A percentile compares a stretch with the other conserved stretches of the same genome.
Conservation (phyloP, 2,113 vertebrate species). For the Zapus hudsonius region DNA sequence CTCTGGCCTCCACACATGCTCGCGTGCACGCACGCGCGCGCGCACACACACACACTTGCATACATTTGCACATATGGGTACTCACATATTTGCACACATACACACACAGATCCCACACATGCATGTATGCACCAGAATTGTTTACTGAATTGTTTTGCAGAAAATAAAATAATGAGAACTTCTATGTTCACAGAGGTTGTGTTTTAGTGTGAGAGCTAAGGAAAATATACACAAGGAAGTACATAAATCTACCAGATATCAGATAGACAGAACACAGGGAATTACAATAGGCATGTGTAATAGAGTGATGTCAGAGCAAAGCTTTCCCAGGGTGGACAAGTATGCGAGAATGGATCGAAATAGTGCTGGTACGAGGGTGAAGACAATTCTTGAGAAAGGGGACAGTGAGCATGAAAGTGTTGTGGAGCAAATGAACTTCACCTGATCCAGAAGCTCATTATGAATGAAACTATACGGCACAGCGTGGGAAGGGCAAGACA, state of each 20-base stretch:
- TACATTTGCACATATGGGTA: too few species aligned
- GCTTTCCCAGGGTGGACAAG: neutral
- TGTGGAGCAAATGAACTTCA: too few species aligned
- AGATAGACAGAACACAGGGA: neutral
- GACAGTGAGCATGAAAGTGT: neutral
- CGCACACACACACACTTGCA: too few species aligned
- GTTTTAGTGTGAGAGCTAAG: neutral
- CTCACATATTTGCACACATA: too few species aligned
- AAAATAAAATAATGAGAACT: neutral
- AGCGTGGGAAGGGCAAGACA: neutral
- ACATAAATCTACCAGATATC: neutral
- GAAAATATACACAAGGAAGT: neutral
- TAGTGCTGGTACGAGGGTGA: neutral
- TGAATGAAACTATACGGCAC: neutral
- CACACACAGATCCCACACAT: too few species aligned
- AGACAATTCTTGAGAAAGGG: neutral
- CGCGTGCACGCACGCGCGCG: too few species aligned
- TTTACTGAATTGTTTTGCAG: constrained; percentile 1
- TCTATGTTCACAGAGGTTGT: neutral
- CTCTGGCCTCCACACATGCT: too few species aligned
- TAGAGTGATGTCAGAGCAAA: neutral
- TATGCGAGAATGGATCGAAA: neutral
- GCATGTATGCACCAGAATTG: too few species aligned
- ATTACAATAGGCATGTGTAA: neutral
- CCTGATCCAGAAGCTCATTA: neutral